These are phyloP conservation scores for Lethenteron camtschaticum DNA, from an alignment of 2,113 vertebrate genomes.

Conservation along the genomic window DNA sequence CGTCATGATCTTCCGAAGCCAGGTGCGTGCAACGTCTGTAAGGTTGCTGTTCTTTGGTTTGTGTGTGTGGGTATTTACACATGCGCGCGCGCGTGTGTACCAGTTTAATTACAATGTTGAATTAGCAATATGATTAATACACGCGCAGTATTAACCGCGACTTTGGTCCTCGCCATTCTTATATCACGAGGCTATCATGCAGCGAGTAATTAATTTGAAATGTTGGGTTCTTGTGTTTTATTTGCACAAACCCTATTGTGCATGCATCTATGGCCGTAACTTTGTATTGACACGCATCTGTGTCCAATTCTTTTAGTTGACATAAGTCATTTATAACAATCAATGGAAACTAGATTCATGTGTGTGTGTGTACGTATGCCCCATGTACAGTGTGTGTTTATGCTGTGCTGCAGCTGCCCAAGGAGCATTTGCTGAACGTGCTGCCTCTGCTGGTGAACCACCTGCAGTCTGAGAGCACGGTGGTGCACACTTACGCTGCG, in stretches of 20 bases:
- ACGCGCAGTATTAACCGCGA: too few relatives aligned
- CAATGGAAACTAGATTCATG: neutral
- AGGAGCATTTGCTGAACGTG: slow-evolving; percentile 66
- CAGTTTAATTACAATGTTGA: neutral
- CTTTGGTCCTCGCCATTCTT: too few relatives aligned
- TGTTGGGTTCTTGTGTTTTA: too few relatives aligned
- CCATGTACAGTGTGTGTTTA: slow-evolving; percentile 4
- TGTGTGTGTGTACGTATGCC: slow-evolving; percentile 4
- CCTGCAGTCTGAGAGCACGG: slow-evolving; percentile 73
- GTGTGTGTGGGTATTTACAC: slow-evolving; percentile 11
- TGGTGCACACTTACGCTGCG: slow-evolving; percentile 81
- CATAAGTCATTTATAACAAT: neutral
- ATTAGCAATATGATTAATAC: too few relatives aligned
- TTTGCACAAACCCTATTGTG: too few relatives aligned
- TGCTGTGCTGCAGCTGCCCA: slow-evolving; percentile 51
- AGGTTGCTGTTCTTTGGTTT: neutral
- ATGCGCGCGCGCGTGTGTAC: too few relatives aligned
- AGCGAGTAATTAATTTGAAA: too few relatives aligned
- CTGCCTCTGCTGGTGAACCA: slow-evolving; percentile 64
- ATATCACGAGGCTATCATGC: too few relatives aligned
- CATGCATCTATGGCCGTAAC: too few relatives aligned
- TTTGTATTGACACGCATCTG: too few relatives aligned
- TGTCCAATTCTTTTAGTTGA: neutral
- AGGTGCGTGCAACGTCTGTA: slow-evolving; percentile 28
- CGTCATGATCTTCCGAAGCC: slow-evolving; percentile 96